Evolutionary conservation across 2,888 invertebrate genomes (phyloP), one percentile per base, ranked within the genome.

Genomic region (Megaustenia siamemsis): DNA sequence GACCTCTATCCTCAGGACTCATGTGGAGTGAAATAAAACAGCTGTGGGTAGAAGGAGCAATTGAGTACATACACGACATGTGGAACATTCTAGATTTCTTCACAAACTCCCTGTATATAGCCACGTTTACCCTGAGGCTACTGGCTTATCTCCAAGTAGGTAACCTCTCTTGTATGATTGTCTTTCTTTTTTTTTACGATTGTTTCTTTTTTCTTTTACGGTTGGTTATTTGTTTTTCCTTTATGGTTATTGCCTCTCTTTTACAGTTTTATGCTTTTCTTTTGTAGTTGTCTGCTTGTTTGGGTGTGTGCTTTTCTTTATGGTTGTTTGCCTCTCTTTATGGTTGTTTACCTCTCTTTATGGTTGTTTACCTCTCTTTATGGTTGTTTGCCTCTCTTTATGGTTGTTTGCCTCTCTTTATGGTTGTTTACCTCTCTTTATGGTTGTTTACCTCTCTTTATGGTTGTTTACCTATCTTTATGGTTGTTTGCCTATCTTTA

Each of bases 11-110:
- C n/a, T 35, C 43, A 98, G 98, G 99, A 84, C 95, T 99, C 91
- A 98, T 99, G 93, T 99, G 99, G 99, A 98, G 98, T 92, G 99
- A 99, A 95, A 98, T 99, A 91, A 99, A 99, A 94, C 99, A 99
- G 94, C 95, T 99, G 86, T 99, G 99, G 99, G 98, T 98, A 94
- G 97, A 98, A 90, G 99, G 99, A 0, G 95, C 98, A 86, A 97
- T 98, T 92, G 98, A 99, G 93, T 99, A 99, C 95, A 96, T 97
- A 85, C 97, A 98, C 93, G 99, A 99, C 94, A 98, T 99, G 98
- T 99, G 99, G 99, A 99, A 99, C 94, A 98, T 99, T 86, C 97
- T 99, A 90, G 99, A 99, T 95, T 99, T 99, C 94, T 97, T 99
- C 89, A 99, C 99, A 86, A 99, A 99, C 95, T 98, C 99, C 12